phyloP scores from a whole-genome alignment of 2,888 invertebrate species.

The Diarsia brunnea region DNA sequence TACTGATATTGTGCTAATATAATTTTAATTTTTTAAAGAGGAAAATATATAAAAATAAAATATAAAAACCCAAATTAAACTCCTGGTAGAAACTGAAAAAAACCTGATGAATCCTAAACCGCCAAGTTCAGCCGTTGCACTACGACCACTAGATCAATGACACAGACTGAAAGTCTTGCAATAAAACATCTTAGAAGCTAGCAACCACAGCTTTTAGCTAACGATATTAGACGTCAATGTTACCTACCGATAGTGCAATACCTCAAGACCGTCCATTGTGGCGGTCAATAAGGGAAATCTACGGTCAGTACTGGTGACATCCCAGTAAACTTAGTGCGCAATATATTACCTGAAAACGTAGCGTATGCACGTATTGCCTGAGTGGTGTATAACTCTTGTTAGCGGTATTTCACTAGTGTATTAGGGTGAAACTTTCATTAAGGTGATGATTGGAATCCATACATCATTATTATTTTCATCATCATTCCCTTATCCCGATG shows the following conservation, averaged over 20 bases:
- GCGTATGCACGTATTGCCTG: conserved; percentile 47
- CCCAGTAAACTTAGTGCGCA: conserved; percentile 35
- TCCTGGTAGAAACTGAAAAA: too few species aligned
- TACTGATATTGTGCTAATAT: too few species aligned
- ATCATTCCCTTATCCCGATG: not conserved
- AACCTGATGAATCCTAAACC: not conserved
- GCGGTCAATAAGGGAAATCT: conserved; percentile 47
- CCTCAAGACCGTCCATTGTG: conserved; percentile 46
- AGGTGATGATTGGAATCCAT: not conserved
- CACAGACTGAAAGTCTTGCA: not conserved
- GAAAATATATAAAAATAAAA: too few species aligned
- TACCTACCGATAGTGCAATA: conserved; percentile 43
- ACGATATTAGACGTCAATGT: conserved; percentile 46
- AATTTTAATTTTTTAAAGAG: too few species aligned
- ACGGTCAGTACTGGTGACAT: conserved; percentile 49
- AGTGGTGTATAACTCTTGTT: conserved; percentile 48
- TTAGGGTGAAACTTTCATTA: conserved; percentile 1
- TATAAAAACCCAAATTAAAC: too few species aligned
- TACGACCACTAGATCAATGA: not conserved
- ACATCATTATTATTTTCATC: not conserved
- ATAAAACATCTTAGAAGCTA: conserved; percentile 2
- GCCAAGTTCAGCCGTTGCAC: not conserved
- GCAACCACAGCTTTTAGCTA: conserved; percentile 25
- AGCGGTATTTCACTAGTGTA: conserved; percentile 14
- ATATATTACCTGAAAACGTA: conserved; percentile 54